Percentiles rank a stretch among this genome's conserved stretches.
Evolutionary conservation across 1,140 invertebrate genomes (phyloP).

Genomic region (Drosophila repleta): DNA sequence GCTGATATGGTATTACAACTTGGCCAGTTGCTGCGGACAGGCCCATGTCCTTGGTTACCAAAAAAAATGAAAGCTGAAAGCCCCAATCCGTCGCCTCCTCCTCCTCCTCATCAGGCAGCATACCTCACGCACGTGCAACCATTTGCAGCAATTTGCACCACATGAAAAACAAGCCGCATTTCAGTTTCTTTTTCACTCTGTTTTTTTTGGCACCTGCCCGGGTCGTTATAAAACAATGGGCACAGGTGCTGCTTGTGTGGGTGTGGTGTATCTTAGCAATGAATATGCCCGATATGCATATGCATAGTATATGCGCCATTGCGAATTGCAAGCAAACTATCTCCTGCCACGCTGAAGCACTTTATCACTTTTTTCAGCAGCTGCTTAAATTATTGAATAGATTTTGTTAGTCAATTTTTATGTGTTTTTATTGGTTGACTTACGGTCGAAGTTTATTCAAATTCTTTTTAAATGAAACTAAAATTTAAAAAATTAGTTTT

Average conservation of each 20-base stretch:
- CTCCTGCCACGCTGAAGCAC: neutral
- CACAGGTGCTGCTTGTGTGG: neutral
- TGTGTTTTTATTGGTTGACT: too few species aligned
- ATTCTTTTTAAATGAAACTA: too few species aligned
- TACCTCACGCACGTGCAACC: constrained; percentile 27
- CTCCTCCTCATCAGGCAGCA: neutral
- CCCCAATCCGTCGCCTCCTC: neutral
- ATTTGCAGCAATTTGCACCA: constrained; percentile 69
- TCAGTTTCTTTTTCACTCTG: constrained; percentile 7
- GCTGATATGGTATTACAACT: constrained; percentile 75
- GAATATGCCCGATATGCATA: constrained; percentile 53
- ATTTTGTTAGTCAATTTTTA: neutral
- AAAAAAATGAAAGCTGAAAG: too few species aligned
- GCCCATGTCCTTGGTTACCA: constrained; percentile 38
- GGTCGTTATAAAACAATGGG: constrained; percentile 58
- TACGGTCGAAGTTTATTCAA: neutral
- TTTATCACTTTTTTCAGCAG: neutral
- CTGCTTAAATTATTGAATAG: too few species aligned
- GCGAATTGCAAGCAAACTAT: constrained; percentile 7
- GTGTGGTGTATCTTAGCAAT: constrained; percentile 11
- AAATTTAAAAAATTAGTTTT: too few species aligned
- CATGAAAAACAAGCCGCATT: constrained; percentile 30
- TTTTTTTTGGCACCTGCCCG: constrained; percentile 42
- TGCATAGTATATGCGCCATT: constrained; percentile 40
- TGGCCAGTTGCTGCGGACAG: constrained; percentile 72